Percentiles rank a stretch among this genome's conserved stretches.
Conservation (phyloP, 2,888 invertebrate species). For the Spodoptera littoralis region DNA sequence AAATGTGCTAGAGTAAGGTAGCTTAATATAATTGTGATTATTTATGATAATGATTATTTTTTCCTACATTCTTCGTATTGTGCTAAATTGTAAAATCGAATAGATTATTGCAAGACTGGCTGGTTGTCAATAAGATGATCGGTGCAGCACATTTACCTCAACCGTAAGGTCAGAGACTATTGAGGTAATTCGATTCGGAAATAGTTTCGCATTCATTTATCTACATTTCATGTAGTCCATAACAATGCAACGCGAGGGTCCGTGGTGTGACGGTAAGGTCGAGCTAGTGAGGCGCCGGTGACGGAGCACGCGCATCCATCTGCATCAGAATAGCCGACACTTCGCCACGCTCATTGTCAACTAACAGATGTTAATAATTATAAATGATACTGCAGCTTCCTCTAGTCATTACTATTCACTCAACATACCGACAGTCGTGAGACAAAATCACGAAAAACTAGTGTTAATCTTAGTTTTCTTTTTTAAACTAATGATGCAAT, state of each 20-base stretch:
- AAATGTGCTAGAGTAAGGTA: no score
- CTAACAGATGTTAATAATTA: slow-evolving; percentile 46
- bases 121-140: slow-evolving; percentile 29
- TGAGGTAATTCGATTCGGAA: slow-evolving; percentile 71
- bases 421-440: slow-evolving; percentile 38
- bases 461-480: slow-evolving; percentile 13
- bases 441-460: slow-evolving; percentile 45
- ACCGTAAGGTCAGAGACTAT: slow-evolving; percentile 58
- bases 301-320: slow-evolving; percentile 65
- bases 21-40: no score
- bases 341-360: slow-evolving; percentile 55
- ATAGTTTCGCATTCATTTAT: slow-evolving; percentile 45
- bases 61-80: no score
- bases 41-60: no score
- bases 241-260: slow-evolving; percentile 35
- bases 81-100: no score
- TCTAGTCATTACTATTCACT: slow-evolving; percentile 41
- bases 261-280: slow-evolving; percentile 42
- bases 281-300: slow-evolving; percentile 48
- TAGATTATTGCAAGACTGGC: no score
- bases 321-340: slow-evolving; percentile 72
- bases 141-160: slow-evolving; percentile 54
- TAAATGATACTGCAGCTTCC: slow-evolving; percentile 48
- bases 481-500: slow-evolving; percentile 10
- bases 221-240: slow-evolving; percentile 51